Base-by-base conservation (phyloP, 2,113 vertebrate species). In the Chaetorhynchus papuensis region DNA sequence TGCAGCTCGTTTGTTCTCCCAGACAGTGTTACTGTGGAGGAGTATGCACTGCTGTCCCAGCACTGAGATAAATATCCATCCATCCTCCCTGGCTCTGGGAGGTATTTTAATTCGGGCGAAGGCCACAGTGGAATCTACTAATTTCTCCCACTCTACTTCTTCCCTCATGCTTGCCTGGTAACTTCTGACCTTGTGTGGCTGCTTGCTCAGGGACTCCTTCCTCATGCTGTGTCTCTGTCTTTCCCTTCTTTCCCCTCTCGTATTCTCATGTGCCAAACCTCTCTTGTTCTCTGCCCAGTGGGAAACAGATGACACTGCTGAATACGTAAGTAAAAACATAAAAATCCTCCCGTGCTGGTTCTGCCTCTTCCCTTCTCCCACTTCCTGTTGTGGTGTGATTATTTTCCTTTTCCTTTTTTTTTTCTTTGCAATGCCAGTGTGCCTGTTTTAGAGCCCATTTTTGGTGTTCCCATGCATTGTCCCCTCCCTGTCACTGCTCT, bases 221-320 rank as follows among this genome's bases (percentile, higher is more conserved):
- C 97, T 97, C 94, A 87, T 94, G 77, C 97, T 96, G 85, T 98
- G 97, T 97, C 96, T 95, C 97, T 98, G 98, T 98, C 97, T 95
- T 98, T 88, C 83, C 88, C 94, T 91, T 96, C 96, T 97, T 98
- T 95, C 96, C 97, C 97, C 97, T 97, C 97, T 97, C 96, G 93
- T 98, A 97, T 96, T 97, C 97, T 98, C 97, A 95, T 3, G 71
- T 96, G 96, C 97, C 94, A 96, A 96, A 96, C 96, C 96, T 97
- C 95, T 97, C 97, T 98, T 98, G 98, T 98, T 98, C 98, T 98
- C 97, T 98, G 97, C 97, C 98, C 98, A 99, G 99, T 99, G 99
- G 99, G 99, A 99, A 98, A 99, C 96, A 97, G 99, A 99, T 97
- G 99, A 99, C 97, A 99, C 99, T 65, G 99, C 99, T 74, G 99